Conservation (phyloP, 2,113 vertebrate species). For the Rhombomys opimus region DNA sequence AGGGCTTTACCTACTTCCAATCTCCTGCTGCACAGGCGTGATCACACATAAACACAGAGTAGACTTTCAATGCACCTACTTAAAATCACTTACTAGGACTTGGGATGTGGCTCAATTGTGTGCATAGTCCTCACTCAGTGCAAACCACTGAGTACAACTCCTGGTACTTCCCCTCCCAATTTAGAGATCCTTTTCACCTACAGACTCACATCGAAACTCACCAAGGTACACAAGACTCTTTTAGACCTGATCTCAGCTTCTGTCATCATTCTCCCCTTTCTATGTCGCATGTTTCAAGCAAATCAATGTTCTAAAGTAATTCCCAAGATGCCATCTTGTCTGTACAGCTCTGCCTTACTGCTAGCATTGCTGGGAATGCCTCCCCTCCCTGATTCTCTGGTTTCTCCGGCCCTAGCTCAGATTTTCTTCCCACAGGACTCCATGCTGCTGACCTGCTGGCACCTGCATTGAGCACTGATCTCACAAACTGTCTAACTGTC, state of each 20-base stretch:
- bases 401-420: neutral
- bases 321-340: neutral
- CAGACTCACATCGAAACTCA: slow-evolving; percentile 17
- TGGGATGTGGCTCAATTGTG: neutral
- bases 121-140: neutral
- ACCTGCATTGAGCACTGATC: neutral
- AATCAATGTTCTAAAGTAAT: neutral
- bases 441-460: neutral
- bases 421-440: neutral
- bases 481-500: slow-evolving; percentile 17
- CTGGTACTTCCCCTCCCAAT: neutral
- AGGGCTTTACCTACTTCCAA: neutral
- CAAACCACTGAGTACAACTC: neutral
- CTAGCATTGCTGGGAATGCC: neutral
- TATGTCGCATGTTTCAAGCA: neutral
- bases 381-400: neutral
- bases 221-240: neutral
- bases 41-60: neutral
- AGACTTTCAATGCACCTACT: neutral
- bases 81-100: neutral
- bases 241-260: neutral
- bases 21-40: neutral
- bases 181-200: neutral
- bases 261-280: neutral
- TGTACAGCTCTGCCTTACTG: neutral